phyloP scores from a whole-genome alignment of 1,140 invertebrate species.

The Leptestheria dahalacensis region DNA sequence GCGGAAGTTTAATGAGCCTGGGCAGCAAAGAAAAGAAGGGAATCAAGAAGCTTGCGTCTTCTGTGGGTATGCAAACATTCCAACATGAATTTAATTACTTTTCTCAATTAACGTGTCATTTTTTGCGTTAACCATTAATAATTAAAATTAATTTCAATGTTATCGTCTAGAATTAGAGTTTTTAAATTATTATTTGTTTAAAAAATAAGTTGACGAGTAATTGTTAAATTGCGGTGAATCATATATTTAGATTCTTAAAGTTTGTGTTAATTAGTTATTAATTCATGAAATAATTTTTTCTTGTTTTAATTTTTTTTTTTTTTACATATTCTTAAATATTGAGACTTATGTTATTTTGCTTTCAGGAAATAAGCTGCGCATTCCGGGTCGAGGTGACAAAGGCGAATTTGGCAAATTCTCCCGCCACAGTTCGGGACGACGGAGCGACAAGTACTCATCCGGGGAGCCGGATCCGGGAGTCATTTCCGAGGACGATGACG shows the following conservation, averaged over 20 bases:
- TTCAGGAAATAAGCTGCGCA: conserved; percentile 20
- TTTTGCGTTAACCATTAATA: not conserved
- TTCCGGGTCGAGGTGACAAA: conserved; percentile 21
- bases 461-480: conserved; percentile 74
- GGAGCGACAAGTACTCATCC: conserved; percentile 7
- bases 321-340: too few relatives aligned
- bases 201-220: not conserved
- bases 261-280: not conserved
- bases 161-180: too few relatives aligned
- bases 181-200: too few relatives aligned
- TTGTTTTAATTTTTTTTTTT: not conserved
- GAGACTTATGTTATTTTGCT: not conserved
- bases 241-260: not conserved
- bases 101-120: not conserved
- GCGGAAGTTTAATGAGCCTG: conserved; percentile 67
- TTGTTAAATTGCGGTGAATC: not conserved
- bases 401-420: conserved; percentile 20
- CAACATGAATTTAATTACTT: not conserved
- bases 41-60: conserved; percentile 69
- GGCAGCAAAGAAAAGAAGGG: conserved; percentile 67
- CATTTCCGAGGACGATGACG: conserved; percentile 67
- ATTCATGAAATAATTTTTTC: not conserved
- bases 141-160: too few relatives aligned
- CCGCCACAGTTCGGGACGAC: conserved; percentile 16
- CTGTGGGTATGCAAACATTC: conserved; percentile 42